Percentiles rank a stretch among this genome's conserved stretches.
These are phyloP conservation scores for Eupeodes corollae DNA, from an alignment of 1,140 invertebrate genomes.

Conservation along the genomic window DNA sequence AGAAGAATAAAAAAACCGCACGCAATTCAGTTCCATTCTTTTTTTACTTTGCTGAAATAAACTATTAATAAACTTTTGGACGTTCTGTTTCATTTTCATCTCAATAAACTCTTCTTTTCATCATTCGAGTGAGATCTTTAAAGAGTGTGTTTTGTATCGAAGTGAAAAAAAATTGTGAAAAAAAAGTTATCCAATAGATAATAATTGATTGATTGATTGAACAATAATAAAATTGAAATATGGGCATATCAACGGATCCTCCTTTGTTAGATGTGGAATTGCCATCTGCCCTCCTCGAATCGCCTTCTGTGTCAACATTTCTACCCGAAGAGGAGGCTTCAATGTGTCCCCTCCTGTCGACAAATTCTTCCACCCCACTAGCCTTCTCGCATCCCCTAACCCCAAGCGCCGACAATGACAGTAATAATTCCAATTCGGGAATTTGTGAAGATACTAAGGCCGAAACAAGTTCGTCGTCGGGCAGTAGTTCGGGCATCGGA, in stretches of 20 bases:
- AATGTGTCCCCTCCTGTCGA: constrained; percentile 41
- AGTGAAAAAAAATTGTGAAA: not conserved
- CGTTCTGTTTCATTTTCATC: too few species aligned
- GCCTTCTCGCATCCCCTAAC: constrained; percentile 41
- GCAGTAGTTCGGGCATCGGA: constrained; percentile 39
- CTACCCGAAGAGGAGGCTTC: constrained; percentile 43
- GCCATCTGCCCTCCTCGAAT: constrained; percentile 19
- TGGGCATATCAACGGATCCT: constrained; percentile 26
- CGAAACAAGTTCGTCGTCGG: constrained; percentile 22
- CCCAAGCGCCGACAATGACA: constrained; percentile 22
- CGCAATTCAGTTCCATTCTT: too few species aligned
- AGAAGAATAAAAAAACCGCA: too few species aligned
- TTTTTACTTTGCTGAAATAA: too few species aligned
- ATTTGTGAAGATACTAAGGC: constrained; percentile 16
- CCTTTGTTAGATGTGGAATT: constrained; percentile 24
- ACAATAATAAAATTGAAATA: constrained; percentile 3
- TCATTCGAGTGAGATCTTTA: too few species aligned
- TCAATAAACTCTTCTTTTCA: too few species aligned
- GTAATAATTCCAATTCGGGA: constrained; percentile 24
- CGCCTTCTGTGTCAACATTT: constrained; percentile 32
- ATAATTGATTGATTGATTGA: not conserved
- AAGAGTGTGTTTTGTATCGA: too few species aligned
- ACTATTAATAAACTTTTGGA: too few species aligned
- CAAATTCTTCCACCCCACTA: constrained; percentile 38
- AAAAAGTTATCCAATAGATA: not conserved